Base-by-base conservation (phyloP, 2,888 invertebrate genomes). In the Drosophila peninsularis region DNA sequence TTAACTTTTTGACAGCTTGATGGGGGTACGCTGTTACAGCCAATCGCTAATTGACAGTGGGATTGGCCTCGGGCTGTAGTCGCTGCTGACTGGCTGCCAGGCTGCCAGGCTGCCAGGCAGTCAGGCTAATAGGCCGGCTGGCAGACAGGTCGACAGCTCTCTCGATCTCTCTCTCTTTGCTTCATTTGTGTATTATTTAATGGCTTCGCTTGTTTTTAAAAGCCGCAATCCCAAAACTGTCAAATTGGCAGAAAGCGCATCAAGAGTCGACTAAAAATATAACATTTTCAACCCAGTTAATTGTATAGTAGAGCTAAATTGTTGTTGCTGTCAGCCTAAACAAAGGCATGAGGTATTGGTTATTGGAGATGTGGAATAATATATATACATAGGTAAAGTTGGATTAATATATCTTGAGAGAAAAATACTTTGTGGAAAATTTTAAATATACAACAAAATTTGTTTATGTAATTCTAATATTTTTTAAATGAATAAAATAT, bases 1-100 rank as follows among this genome's bases (percentile, higher is more conserved):
- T 85, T 79, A 81, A 86, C 86, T 83, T 85, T 84, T 78, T 85
- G 84, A 85, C 84, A 85, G 84, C 71, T 81, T 85, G 86, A 85
- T 86, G 84, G 81, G 81, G 84, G 84, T 85, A 56, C 70, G 71
- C 53, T 72, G 81, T 78, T 74, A 53, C 71, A 72, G 75, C 78
- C 84, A 73, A 79, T 74, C 68, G 82, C 71, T 82, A 82, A 82
- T 82, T 82, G 82, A 82, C 82, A 82, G 70, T 71, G 62, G 71
- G 82, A 84, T 81, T 84, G 82, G 76, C 73, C 73, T 50, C 62
- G 49, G 60, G 56, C 76, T 55, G 45, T 1, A 21, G 41, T 36
- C 34, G 14, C 34, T 36, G 14, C 34, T 7, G 41, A 30, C 27
- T 30, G 62, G 50, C 75, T 34, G 39, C n/a, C 57, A 30, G 54